Percentiles rank a stretch among this genome's conserved stretches.
Conservation (phyloP, 2,113 vertebrate species). For the Pseudonaja textilis region DNA sequence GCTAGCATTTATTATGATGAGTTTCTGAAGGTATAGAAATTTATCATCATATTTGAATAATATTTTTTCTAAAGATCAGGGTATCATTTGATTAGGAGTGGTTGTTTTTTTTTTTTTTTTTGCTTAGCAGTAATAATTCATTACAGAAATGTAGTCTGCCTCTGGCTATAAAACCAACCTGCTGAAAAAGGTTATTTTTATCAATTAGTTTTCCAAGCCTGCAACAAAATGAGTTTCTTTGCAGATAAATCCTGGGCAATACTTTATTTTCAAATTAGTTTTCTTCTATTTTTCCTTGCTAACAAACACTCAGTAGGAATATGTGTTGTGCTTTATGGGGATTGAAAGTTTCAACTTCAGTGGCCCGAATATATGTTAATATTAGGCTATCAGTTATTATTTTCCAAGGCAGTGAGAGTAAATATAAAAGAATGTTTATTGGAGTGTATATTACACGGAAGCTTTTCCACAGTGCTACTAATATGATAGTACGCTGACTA, state of each 20-base stretch:
- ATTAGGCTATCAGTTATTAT: neutral
- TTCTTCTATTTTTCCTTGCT: neutral
- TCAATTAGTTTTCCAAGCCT: conserved; percentile 10
- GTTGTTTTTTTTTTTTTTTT: neutral
- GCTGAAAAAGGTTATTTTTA: conserved; percentile 28
- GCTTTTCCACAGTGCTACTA: neutral
- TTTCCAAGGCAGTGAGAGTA: neutral
- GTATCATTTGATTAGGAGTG: conserved; percentile 9
- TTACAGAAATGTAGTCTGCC: conserved; percentile 23
- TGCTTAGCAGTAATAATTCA: neutral
- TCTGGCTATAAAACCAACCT: conserved; percentile 12
- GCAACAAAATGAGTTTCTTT: conserved; percentile 21
- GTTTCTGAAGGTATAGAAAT: neutral
- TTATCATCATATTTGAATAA: conserved; percentile 14
- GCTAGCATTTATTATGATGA: neutral
- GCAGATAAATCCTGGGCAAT: conserved; percentile 20
- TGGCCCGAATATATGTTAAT: neutral
- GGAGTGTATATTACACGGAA: neutral
- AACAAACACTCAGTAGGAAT: conserved; percentile 3
- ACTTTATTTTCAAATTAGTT: conserved; percentile 21
- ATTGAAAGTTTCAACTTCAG: neutral
- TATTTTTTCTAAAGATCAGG: conserved; percentile 17
- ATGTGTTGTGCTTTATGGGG: neutral
- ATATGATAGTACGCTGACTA: neutral
- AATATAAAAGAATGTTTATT: neutral